A percentile compares a stretch with the other conserved stretches of the same genome.
phyloP scores from a whole-genome alignment of 2,113 vertebrate genomes.

The Merops nubicus region DNA sequence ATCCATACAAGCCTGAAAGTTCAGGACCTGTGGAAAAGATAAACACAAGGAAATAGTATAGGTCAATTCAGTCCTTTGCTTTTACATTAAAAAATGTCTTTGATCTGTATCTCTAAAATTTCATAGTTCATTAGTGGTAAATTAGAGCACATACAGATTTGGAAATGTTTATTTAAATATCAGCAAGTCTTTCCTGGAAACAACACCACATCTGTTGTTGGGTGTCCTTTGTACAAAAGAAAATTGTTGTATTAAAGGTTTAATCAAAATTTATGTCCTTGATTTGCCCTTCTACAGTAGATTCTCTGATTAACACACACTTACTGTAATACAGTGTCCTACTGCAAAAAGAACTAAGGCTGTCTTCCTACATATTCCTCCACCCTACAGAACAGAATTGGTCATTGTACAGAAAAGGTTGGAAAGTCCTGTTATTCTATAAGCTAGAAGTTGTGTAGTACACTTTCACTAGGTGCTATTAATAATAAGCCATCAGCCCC shows the following conservation, averaged over 20 bases:
- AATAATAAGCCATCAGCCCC: slow-evolving; percentile 3
- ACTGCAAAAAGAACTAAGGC: neutral
- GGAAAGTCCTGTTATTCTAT: neutral
- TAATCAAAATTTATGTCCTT: neutral
- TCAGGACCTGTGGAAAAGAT: neutral
- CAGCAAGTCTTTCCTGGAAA: neutral
- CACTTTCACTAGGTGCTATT: neutral
- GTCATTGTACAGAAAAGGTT: neutral
- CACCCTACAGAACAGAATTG: neutral
- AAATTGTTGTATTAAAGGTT: neutral
- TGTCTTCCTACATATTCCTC: neutral
- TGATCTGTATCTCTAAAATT: neutral
- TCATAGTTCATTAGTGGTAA: neutral
- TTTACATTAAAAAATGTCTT: neutral
- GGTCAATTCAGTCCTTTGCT: neutral
- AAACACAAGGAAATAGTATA: neutral
- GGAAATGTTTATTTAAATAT: neutral
- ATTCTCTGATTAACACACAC: neutral
- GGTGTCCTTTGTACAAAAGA: neutral
- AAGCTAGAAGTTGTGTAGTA: neutral
- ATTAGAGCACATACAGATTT: neutral
- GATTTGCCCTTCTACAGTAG: neutral
- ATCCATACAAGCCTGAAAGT: neutral
- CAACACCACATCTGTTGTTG: neutral
- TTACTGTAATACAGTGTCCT: neutral